Evolutionary conservation across 2,797 vertebrate genomes (phyloP).

Genomic region (Phataginus tetradactyla): DNA sequence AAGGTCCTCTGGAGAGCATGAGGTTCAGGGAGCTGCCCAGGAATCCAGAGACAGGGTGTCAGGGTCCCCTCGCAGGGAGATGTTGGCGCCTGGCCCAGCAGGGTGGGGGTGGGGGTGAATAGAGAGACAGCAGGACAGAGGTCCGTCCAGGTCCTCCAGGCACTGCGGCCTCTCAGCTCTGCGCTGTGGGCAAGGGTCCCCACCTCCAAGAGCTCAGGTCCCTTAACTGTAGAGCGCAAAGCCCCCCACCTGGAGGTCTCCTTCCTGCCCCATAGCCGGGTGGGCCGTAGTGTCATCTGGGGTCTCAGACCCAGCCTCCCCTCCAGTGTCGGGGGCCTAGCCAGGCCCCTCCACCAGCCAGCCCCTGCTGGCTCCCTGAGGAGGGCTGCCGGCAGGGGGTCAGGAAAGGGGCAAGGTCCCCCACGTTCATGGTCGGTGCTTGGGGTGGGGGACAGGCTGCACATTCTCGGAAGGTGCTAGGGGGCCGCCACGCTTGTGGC

Average conservation of each 20-base stretch:
- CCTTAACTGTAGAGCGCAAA: neutral
- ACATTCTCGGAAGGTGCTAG: neutral
- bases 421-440: rapidly evolving
- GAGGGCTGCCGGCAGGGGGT: neutral
- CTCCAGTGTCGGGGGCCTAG: neutral
- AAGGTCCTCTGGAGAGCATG: neutral
- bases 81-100: neutral
- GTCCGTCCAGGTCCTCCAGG: neutral
- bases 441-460: neutral
- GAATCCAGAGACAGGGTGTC: rapidly evolving
- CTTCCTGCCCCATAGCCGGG: neutral
- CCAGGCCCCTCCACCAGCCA: neutral
- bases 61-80: neutral
- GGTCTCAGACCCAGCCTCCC: neutral
- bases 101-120: neutral
- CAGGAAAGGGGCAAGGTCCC: neutral
- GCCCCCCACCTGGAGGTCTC: neutral
- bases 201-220: neutral
- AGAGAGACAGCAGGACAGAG: too few species aligned
- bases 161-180: neutral
- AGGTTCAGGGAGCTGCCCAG: neutral
- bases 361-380: neutral
- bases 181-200: neutral
- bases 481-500: too few species aligned
- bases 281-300: neutral